Base-by-base conservation (phyloP, 2,888 invertebrate species). In the Meteorus colon region DNA sequence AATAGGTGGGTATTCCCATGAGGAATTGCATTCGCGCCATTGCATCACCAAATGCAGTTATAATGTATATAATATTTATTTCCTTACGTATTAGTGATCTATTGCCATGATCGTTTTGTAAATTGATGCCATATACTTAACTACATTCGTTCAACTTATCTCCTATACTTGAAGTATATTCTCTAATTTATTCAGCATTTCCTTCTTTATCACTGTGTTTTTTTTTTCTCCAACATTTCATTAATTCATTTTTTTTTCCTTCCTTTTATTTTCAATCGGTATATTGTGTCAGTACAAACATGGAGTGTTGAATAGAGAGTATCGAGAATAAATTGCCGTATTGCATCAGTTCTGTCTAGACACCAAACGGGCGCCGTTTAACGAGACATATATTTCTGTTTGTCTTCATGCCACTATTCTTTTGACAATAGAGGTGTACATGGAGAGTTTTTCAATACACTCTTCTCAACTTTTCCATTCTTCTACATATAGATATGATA, bases 301-400 rank as follows among this genome's bases (percentile, higher is more conserved):
- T 16, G 31, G 31, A 27, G 60, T 24, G 48, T 27, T 67, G 75
- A 76, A 72, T 72, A 60, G 67, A 72, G 60, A 68, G 69, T 68
- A 69, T 69, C 62, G 60, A 63, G 73, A 73, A 76, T 69, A 76
- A 76, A 76, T 73, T 76, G 68, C 41, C 45, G 51, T 60, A 66
- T 51, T 76, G 73, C 73, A 68, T 71, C 59, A 59, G 59, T 71
- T 71, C 29, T 55, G 72, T 76, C 72, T 76, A 76, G 76, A 76
- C 76, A 29, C 63, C 34, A 59, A 41, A 10, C 45, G 34, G 75
- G 75, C 75, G 75, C 72, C 76, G 41, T 73, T 73, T 76, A 76
- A 76, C 73, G 62, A 76, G 76, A 73, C 66, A 67, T 51, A 55
- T 55, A 45, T 73, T 73, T 68, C 63, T 76, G 60, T 73, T 67